Conservation (phyloP, 1,140 invertebrate species). For the Anastatus disparis region DNA sequence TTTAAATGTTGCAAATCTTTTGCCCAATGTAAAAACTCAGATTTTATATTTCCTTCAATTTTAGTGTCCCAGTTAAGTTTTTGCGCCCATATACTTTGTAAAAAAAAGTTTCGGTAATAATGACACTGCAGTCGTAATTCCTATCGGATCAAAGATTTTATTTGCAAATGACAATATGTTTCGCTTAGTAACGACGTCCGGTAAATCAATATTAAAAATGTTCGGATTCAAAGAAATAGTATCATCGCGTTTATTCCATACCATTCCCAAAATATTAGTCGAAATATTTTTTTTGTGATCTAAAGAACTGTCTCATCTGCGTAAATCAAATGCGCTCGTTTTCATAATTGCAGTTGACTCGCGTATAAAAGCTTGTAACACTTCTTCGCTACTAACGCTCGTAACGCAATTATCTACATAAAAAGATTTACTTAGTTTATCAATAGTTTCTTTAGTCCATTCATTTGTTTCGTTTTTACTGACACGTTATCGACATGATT, state of each 20-base stretch:
- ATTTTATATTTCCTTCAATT: too few species aligned
- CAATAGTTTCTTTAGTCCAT: constrained; percentile 1
- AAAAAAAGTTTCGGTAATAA: constrained; percentile 41
- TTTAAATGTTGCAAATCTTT: background rate
- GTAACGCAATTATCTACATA: too few species aligned
- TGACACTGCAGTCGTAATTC: too few species aligned
- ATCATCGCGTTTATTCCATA: constrained; percentile 21
- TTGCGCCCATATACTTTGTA: constrained; percentile 43
- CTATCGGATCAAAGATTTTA: too few species aligned
- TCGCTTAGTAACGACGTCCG: too few species aligned
- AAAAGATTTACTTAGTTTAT: constrained; percentile 10
- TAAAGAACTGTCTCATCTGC: too few species aligned
- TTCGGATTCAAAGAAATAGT: background rate
- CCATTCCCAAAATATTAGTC: constrained; percentile 21
- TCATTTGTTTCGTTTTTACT: constrained; percentile 28
- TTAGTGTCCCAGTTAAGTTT: too few species aligned
- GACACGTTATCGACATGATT: background rate
- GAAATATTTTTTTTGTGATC: too few species aligned
- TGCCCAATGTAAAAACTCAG: constrained; percentile 42
- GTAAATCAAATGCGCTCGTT: too few species aligned
- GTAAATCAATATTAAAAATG: too few species aligned
- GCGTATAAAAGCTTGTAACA: constrained; percentile 32
- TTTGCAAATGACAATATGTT: constrained; percentile 3
- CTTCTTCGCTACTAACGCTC: too few species aligned
- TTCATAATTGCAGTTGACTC: too few species aligned